Evolutionary conservation across 2,113 vertebrate species (phyloP), one percentile per base, ranked within the genome.

Genomic region (Catharus fuscescens): DNA sequence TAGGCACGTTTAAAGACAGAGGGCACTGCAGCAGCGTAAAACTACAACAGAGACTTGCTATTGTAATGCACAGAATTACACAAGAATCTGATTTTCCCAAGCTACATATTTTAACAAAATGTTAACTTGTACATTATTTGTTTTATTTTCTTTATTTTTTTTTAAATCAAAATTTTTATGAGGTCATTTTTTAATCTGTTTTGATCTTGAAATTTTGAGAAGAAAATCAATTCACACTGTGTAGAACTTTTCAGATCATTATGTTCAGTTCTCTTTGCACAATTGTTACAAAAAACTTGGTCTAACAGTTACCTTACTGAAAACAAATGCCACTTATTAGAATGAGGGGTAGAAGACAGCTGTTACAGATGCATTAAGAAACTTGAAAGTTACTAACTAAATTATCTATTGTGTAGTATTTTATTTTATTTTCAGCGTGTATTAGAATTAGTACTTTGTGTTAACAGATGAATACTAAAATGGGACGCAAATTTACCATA

Each of bases 1-100:
- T 86, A 90, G 81, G 20, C 28, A 72, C 23, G 69, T 78, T 65
- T 90, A 97, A 97, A 98, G 94, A 98, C 86, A 98, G 95, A 97
- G 95, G 93, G 92, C 97, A 97, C 93, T 97, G 69, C 72, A 95
- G 83, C 86, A 97, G 90, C 84, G 94, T 93, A 80, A 93, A 96
- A 95, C 40, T 81, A 96, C 80, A 60, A 70, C 29, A 88, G 52
- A 77, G 88, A 78, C 4, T 67, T 91, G 19, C 15, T 88, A 34
- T 90, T 90, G 50, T 85, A 92, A 73, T 53, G 42, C 7, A 67
- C 10, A 52, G 29, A 36, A 54, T 53, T 84, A 71, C 40, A 85
- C 23, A 62, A 65, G 8, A 25, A 59, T 29, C 50, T 86, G 2
- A 16, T 83, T 93, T 91, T 18, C 12, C 23, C 5, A 36, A 65